Evolutionary conservation across 2,797 vertebrate species (phyloP).

Genomic region (Salmo trutta): DNA sequence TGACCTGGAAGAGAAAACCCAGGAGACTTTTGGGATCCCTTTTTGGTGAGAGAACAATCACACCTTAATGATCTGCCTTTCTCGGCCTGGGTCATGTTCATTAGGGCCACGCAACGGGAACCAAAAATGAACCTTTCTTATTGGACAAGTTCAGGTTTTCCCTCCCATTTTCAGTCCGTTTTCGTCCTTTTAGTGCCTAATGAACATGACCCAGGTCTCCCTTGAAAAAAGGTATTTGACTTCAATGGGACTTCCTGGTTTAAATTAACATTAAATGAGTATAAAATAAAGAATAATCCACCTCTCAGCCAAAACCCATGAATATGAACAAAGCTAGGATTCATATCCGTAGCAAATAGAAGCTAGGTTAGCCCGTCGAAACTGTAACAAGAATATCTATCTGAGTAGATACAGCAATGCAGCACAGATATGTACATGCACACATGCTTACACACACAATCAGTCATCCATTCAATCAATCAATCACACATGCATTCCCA

Average conservation of each 20-base stretch:
- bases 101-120: neutral
- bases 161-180: neutral
- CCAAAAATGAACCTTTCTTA: neutral
- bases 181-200: neutral
- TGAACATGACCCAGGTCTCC: neutral
- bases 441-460: neutral
- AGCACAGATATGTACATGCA: neutral
- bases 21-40: constrained; percentile 75
- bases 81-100: neutral
- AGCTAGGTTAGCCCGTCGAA: neutral
- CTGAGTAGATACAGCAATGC: neutral
- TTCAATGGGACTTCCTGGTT: neutral
- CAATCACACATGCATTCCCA: neutral
- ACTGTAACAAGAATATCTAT: neutral
- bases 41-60: constrained; percentile 62
- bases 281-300: no score
- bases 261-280: neutral
- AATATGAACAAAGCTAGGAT: neutral
- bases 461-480: neutral
- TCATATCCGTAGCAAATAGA: neutral
- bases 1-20: constrained; percentile 81
- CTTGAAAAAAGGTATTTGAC: neutral
- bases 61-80: neutral
- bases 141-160: neutral
- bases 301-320: neutral